Evolutionary conservation across 2,113 vertebrate species (phyloP).

Genomic region (Talpa occidentalis): DNA sequence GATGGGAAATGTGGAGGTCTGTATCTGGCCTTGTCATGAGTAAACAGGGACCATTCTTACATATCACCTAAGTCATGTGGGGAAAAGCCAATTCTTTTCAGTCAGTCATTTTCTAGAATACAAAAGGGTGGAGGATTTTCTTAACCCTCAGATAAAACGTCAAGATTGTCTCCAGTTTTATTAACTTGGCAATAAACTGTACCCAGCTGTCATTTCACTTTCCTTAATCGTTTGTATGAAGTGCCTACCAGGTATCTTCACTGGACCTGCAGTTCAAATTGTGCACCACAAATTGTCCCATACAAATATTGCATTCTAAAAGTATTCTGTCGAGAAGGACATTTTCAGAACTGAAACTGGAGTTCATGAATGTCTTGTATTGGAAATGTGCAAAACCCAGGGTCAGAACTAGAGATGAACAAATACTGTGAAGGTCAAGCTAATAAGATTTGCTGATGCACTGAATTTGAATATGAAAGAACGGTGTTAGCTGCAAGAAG

Average conservation of each 20-base stretch:
- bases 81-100: background rate
- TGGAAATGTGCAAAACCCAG: background rate
- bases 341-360: background rate
- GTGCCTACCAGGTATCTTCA: too few relatives aligned
- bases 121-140: background rate
- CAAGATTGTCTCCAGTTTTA: background rate
- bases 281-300: too few relatives aligned
- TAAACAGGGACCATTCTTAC: background rate
- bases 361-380: background rate
- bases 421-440: background rate
- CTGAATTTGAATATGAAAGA: background rate
- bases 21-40: background rate
- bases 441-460: background rate
- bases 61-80: background rate
- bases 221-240: too few relatives aligned
- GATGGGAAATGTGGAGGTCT: background rate
- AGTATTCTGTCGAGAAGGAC: background rate
- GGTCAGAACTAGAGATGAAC: background rate
- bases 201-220: background rate
- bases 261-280: background rate
- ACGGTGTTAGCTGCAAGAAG: background rate
- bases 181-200: background rate
- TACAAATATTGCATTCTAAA: background rate
- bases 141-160: background rate
- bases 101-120: background rate